Percentiles rank a stretch among this genome's conserved stretches.
Evolutionary conservation across 2,888 invertebrate genomes (phyloP).

Genomic region (Orgyia antiqua): DNA sequence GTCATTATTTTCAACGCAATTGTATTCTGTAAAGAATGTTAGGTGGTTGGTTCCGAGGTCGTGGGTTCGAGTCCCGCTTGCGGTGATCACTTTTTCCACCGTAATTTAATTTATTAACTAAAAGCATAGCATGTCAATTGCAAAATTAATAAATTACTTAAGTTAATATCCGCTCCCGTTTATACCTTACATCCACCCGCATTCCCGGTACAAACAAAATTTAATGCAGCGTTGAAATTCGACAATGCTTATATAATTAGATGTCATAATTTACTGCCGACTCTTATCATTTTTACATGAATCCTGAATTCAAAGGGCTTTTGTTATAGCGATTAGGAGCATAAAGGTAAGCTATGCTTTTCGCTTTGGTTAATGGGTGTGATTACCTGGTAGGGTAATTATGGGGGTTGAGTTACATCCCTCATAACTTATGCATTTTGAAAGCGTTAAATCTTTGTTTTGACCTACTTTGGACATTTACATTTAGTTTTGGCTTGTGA

Average conservation of each 20-base stretch:
- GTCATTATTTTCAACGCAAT: no score
- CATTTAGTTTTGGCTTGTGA: neutral
- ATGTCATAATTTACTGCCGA: slow-evolving; percentile 58
- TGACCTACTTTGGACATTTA: neutral
- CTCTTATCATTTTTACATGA: slow-evolving; percentile 44
- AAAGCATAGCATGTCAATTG: no score
- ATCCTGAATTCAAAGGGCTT: slow-evolving; percentile 23
- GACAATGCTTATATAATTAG: slow-evolving; percentile 68
- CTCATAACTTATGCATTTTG: neutral
- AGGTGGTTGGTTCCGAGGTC: no score
- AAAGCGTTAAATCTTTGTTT: no score
- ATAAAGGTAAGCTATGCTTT: slow-evolving; percentile 11
- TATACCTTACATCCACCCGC: slow-evolving; percentile 17
- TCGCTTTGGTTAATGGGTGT: slow-evolving; percentile 2
- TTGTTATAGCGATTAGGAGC: slow-evolving; percentile 19
- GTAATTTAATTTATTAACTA: no score
- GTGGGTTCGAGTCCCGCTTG: no score
- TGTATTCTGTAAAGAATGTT: no score
- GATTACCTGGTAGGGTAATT: slow-evolving; percentile 5
- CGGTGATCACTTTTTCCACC: no score
- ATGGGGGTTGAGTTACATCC: neutral
- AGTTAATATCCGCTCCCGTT: no score
- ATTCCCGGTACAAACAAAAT: slow-evolving; percentile 53
- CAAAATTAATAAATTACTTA: no score
- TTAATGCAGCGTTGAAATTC: slow-evolving; percentile 61